A percentile compares a stretch with the other conserved stretches of the same genome.
Evolutionary conservation across 2,113 vertebrate species (phyloP).

Genomic region (Myotis yumanensis): DNA sequence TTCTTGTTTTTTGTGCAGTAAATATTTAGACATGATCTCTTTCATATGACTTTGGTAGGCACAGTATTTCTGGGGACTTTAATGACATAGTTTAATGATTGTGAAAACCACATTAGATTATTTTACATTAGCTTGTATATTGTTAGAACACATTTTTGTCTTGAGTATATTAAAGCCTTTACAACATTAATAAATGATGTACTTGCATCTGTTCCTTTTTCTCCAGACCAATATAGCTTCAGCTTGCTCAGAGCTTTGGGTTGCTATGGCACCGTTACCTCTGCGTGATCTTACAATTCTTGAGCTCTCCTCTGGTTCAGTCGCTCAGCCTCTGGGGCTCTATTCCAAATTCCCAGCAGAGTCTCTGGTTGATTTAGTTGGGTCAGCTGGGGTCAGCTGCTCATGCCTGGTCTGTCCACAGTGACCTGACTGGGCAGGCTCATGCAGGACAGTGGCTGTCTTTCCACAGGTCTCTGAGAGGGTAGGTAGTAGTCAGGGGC

Average conservation of each 20-base stretch:
- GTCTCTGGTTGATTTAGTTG: neutral
- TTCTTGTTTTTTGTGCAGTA: neutral
- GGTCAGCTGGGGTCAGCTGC: neutral
- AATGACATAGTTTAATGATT: neutral
- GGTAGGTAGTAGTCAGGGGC: neutral
- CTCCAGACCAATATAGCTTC: neutral
- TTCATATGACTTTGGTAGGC: neutral
- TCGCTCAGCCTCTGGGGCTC: neutral
- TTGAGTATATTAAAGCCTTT: neutral
- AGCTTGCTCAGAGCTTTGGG: neutral
- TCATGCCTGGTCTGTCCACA: neutral
- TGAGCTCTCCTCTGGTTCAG: neutral
- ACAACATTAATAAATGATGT: neutral
- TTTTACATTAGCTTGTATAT: neutral
- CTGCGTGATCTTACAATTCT: neutral
- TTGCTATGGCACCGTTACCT: neutral
- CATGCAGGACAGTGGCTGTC: too few relatives aligned
- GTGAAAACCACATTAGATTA: neutral
- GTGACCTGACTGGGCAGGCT: neutral
- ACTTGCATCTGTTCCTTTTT: neutral
- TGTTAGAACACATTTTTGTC: neutral
- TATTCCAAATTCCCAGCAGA: neutral
- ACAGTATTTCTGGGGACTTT: neutral
- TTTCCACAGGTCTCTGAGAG: neutral
- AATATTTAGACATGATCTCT: neutral